A percentile compares a stretch with the other conserved stretches of the same genome.
Evolutionary conservation across 2,113 vertebrate species (phyloP).

Genomic region (Cyprinodon variegatus): DNA sequence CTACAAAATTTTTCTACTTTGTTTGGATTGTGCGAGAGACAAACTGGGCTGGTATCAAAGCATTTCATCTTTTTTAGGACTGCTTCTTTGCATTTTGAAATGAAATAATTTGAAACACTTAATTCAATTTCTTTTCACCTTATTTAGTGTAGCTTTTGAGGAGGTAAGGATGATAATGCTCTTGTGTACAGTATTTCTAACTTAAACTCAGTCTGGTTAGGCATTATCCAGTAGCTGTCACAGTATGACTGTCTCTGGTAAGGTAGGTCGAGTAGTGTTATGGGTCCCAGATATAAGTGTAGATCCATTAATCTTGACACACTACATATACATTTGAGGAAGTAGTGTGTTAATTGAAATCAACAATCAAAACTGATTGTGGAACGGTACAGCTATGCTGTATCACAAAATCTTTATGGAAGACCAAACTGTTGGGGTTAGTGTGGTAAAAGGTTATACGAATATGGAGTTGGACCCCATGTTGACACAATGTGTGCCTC

Average conservation of each 20-base stretch:
- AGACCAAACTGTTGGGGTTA: too few species aligned
- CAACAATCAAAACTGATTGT: too few species aligned
- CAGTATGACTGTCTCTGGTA: neutral
- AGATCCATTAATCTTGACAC: too few species aligned
- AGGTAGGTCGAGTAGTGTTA: neutral
- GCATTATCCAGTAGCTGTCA: neutral
- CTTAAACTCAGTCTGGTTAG: neutral
- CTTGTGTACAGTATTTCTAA: neutral
- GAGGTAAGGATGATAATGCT: neutral
- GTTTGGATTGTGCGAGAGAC: neutral
- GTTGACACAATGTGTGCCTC: too few species aligned
- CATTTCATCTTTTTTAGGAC: neutral
- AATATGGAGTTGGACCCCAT: too few species aligned
- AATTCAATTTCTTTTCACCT: neutral
- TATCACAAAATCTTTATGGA: too few species aligned
- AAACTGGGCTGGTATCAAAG: neutral
- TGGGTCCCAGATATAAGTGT: neutral
- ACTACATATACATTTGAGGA: too few species aligned
- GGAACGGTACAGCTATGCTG: too few species aligned
- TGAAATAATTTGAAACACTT: neutral
- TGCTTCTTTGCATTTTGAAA: neutral
- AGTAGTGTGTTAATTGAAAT: too few species aligned
- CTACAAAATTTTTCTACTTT: neutral
- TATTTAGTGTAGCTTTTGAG: neutral
- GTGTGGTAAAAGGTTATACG: too few species aligned